Base-by-base conservation (phyloP, 2,888 invertebrate species). In the Horisme vitalbata region DNA sequence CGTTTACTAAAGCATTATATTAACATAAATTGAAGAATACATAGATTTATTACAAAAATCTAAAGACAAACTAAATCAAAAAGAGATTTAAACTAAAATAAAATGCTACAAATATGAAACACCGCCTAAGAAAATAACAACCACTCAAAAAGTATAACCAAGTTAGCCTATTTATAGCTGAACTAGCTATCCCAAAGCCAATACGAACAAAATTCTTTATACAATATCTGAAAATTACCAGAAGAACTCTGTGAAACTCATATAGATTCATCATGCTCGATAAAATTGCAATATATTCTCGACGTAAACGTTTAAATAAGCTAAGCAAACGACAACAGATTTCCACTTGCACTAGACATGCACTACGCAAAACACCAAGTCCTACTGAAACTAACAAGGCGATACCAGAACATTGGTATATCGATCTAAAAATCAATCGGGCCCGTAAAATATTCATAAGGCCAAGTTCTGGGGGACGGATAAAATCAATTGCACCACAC, bases 171-270 rank as follows among this genome's bases (percentile, higher is more conserved):
- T 18, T 18, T n/a, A n/a, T n/a, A n/a, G n/a, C n/a, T n/a, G n/a
- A n/a, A n/a, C n/a, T n/a, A n/a, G n/a, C n/a, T n/a, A n/a, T n/a
- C n/a, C n/a, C n/a, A n/a, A n/a, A n/a, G n/a, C n/a, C n/a, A n/a
- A 26, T 2, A 10, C 26, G 18, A 6, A 7, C 18, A 4, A 6
- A 18, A 18, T 7, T 18, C 4, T 18, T 18, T 7, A 4, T 18
- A 18, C 18, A 18, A 18, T 1, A 18, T 1, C 4, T 23, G 8
- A 23, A 23, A 23, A 23, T 23, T 36, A 41, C 36, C 46, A 23
- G n/a, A 9, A 41, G 8, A 27, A 12, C 20, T 32, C 36, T 47
- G 4, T 31, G 46, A 8, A 47, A 36, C 27, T 37, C 41, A 32
- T 30, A 46, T 9, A 46, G 12, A 6, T 30, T 27, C 36, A 46